Evolutionary conservation across 2,113 vertebrate genomes (phyloP).

Genomic region (Cercopithecus mona): DNA sequence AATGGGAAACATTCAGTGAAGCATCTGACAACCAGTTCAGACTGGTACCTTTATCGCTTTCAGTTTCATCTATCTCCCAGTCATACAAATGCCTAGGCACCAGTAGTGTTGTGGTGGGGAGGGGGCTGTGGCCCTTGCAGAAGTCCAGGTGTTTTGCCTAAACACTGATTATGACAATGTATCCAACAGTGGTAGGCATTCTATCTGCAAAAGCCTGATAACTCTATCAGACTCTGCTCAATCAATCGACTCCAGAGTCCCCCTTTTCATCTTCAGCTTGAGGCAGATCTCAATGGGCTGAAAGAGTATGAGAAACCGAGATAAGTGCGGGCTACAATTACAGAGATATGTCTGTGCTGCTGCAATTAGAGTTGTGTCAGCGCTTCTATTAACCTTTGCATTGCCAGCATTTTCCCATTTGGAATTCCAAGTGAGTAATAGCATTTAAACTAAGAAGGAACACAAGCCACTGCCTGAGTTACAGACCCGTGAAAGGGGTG

Average conservation of each 20-base stretch:
- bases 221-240: constrained; percentile 68
- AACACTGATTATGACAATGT: constrained; percentile 65
- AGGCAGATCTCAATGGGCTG: constrained; percentile 74
- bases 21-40: constrained; percentile 64
- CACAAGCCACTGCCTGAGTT: constrained; percentile 13
- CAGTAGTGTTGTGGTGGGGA: not conserved
- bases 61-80: constrained; percentile 41
- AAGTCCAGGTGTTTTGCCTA: constrained; percentile 74
- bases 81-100: not conserved
- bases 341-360: constrained; percentile 78
- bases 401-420: constrained; percentile 81
- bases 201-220: constrained; percentile 80
- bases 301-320: constrained; percentile 78
- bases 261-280: constrained; percentile 73
- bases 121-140: not conserved
- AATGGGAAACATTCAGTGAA: constrained; percentile 67
- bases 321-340: constrained; percentile 84
- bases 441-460: constrained; percentile 60
- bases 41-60: constrained; percentile 54
- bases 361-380: constrained; percentile 83
- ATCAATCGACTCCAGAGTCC: constrained; percentile 77
- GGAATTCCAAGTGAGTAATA: constrained; percentile 65
- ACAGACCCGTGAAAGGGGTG: constrained; percentile 10
- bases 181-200: constrained; percentile 69
- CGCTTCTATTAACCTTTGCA: constrained; percentile 84